Evolutionary conservation across 1,140 invertebrate species (phyloP), one percentile per base, ranked within the genome.

Genomic region (Drosophila kohkoa): DNA sequence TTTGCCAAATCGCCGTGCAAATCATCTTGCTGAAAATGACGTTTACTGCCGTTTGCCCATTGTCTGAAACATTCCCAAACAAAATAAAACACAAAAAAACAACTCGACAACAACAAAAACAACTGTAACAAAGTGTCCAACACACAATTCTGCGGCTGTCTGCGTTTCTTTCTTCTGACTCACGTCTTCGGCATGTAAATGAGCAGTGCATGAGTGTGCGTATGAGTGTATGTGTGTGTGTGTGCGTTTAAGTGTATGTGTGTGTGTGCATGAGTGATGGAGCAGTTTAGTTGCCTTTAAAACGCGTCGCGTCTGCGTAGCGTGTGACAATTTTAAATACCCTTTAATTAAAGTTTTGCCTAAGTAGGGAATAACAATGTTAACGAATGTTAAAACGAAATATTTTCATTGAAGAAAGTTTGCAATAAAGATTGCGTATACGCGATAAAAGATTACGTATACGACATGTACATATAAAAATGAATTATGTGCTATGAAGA

Each of bases 111-210:
- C 28, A 28, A 49, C 7, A 41, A 30, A 51, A 55, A 63, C 49
- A 75, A 62, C 43, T 75, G 72, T 75, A 75, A 75, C 72, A 69
- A 58, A 65, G 48, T 63, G 35, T 51, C 35, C 30, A 59, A 64
- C 49, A 67, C 25, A 52, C 25, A 52, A 35, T 43, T 73, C 25
- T 71, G 72, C 69, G 63, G 77, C 52, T 59, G 48, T 51, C 55
- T 30, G 71, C 43, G 58, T 64, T 25, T 71, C 51, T 55, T 55
- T 69, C 20, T 41, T 66, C 55, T 87, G 83, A 87, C 80, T 87
- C 83, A 89, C 83, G 85, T 78, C 62, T 59, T 59, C 11, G 83
- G 80, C 77, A 87, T 88, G 77, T 82, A 81, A 88, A 89, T 89
- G 80, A 82, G 77, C 66, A 65, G 25, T 54, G 67, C 45, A n/a